Evolutionary conservation across 1,140 invertebrate genomes (phyloP), one percentile per base, ranked within the genome.

Genomic region (Sycophila sp.): DNA sequence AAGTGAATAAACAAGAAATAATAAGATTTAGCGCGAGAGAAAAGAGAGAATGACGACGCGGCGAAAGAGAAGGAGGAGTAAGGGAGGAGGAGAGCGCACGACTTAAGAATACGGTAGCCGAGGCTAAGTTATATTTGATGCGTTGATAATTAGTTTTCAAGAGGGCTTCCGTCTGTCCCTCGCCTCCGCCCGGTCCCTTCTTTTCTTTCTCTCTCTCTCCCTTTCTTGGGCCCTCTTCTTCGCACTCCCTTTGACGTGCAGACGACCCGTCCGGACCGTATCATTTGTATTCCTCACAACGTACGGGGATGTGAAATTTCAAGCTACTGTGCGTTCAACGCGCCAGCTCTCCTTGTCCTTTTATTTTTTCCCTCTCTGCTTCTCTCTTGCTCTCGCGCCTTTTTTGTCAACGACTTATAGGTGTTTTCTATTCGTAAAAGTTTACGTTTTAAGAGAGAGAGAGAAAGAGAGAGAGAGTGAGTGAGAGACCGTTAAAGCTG

Each of bases 41-140:
- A 4, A 2, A 47, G 42, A n/a, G 36, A 17, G 8, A 34, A 40
- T n/a, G 45, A 49, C n/a, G 8, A 17, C 19, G 45, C 15, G n/a
- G 36, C 11, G 51, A n/a, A 5, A 65, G 22, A 38, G 26, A 26
- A 22, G 10, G 5, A 0, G 19, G 19, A 34, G 62, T 2, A 26
- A 17, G 11, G 36, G 32, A 13, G 17, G 34, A 22, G 71, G 58
- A 40, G 56, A 63, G 67, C 40, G 71, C 73, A 77, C 76, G 77
- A 73, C 78, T 78, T 76, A 75, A 80, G 77, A 84, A 83, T 84
- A 86, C 83, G 76, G 84, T 86, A 86, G 84, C 84, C 77, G 78
- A 79, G 80, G 73, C 81, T 83, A 85, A 85, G 76, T 84, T 85
- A 84, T 83, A 84, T 84, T 85, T 85, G 82, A 85, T 84, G 84